Conservation (phyloP, 2,113 vertebrate species). For the Orientallactaga bullata region DNA sequence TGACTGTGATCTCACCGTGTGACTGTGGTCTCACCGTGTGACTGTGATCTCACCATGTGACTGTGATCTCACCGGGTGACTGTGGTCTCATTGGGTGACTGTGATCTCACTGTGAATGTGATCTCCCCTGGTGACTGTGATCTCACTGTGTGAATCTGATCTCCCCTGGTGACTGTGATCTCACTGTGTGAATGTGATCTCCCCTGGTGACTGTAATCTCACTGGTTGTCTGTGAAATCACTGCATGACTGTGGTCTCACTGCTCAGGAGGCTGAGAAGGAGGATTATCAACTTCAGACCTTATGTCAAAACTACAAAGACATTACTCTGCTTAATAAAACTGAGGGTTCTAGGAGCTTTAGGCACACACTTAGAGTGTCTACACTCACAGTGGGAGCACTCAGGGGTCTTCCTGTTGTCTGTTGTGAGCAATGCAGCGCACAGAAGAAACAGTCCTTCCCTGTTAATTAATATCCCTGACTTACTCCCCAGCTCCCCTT, state of each 20-base stretch:
- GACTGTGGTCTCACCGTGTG: too few species aligned
- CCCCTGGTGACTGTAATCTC: too few species aligned
- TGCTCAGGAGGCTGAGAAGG: not conserved
- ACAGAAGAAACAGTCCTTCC: not conserved
- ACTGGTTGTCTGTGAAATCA: too few species aligned
- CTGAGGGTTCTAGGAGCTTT: not conserved
- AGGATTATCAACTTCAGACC: not conserved
- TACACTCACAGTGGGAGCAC: not conserved
- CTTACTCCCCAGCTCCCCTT: not conserved
- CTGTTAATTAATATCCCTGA: not conserved
- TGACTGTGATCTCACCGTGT: too few species aligned
- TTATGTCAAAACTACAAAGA: not conserved
- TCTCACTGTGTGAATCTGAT: too few species aligned
- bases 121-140: too few species aligned
- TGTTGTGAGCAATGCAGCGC: not conserved
- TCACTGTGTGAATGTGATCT: too few species aligned
- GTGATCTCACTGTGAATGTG: too few species aligned
- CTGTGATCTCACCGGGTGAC: too few species aligned
- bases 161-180: too few species aligned
- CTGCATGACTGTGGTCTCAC: not conserved
- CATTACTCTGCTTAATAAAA: not conserved
- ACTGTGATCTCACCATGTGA: too few species aligned
- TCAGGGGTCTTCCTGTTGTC: not conserved
- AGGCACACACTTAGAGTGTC: not conserved
- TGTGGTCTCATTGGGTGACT: too few species aligned